phyloP scores from a whole-genome alignment of 2,113 vertebrate genomes.

The Salminus brasiliensis region DNA sequence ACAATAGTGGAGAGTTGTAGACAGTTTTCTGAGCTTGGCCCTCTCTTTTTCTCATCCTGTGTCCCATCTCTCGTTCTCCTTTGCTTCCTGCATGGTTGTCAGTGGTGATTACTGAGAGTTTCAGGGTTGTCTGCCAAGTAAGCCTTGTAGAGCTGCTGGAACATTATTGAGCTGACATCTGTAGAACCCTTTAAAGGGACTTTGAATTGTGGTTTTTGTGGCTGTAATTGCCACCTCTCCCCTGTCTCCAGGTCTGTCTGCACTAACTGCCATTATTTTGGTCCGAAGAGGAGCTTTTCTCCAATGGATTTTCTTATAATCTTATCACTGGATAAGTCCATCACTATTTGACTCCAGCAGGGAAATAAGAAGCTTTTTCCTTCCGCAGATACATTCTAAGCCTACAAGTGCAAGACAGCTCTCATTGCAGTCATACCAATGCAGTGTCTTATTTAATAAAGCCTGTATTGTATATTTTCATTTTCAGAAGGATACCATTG shows the following conservation, averaged over 20 bases:
- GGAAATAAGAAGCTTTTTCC: constrained; percentile 1
- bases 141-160: constrained; percentile 35
- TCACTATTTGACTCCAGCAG: neutral
- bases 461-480: neutral
- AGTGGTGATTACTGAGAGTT: constrained; percentile 45
- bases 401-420: neutral
- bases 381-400: neutral
- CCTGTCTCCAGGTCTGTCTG: neutral
- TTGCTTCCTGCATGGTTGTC: constrained; percentile 47
- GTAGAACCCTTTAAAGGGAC: constrained; percentile 37
- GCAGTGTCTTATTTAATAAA: neutral
- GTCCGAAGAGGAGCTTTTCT: constrained; percentile 14
- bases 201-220: constrained; percentile 37
- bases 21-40: constrained; percentile 7
- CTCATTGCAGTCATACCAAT: neutral
- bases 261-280: constrained; percentile 20
- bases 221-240: constrained; percentile 10
- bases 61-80: constrained; percentile 20
- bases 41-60: neutral
- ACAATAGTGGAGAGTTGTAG: neutral
- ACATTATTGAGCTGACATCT: constrained; percentile 53
- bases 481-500: neutral
- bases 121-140: constrained; percentile 40
- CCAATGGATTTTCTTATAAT: constrained; percentile 13
- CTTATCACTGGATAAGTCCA: constrained; percentile 11